A percentile compares a stretch with the other conserved stretches of the same genome.
phyloP scores from a whole-genome alignment of 2,888 invertebrate genomes.

The Bombyx huttoni region DNA sequence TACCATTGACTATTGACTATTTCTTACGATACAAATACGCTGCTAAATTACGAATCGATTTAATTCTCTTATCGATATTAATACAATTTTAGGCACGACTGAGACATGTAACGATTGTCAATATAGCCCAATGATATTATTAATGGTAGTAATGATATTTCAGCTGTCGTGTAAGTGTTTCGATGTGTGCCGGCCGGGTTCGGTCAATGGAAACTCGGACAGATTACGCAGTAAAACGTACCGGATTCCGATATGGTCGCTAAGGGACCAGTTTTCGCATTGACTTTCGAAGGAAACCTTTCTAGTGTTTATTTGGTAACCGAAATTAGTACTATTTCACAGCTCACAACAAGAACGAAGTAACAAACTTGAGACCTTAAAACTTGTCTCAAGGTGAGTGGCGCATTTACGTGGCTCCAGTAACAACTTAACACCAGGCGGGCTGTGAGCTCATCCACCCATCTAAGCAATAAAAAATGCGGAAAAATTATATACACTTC shows the following conservation, averaged over 20 bases:
- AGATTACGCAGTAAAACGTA: not conserved
- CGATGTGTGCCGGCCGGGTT: not conserved
- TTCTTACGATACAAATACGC: not conserved
- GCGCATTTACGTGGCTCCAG: too few relatives aligned
- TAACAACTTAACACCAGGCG: too few relatives aligned
- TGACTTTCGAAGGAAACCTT: conserved; percentile 4
- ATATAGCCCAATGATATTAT: too few relatives aligned
- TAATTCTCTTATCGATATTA: not conserved
- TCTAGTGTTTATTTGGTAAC: not conserved
- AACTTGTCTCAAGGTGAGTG: too few relatives aligned
- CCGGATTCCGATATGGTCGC: not conserved
- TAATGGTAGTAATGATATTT: not conserved
- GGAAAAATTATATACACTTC: too few relatives aligned
- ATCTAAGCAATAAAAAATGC: too few relatives aligned
- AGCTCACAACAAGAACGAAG: too few relatives aligned
- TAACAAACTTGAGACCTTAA: too few relatives aligned
- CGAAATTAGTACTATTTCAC: conserved; percentile 9
- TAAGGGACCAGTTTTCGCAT: not conserved
- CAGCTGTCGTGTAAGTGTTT: not conserved
- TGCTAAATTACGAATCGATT: not conserved
- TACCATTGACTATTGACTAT: too few relatives aligned
- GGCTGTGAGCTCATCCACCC: too few relatives aligned
- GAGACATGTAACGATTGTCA: too few relatives aligned
- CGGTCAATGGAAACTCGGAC: not conserved
- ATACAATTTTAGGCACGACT: too few relatives aligned